Base-by-base conservation (phyloP, 2,797 vertebrate species). In the Cossypha dichroa region DNA sequence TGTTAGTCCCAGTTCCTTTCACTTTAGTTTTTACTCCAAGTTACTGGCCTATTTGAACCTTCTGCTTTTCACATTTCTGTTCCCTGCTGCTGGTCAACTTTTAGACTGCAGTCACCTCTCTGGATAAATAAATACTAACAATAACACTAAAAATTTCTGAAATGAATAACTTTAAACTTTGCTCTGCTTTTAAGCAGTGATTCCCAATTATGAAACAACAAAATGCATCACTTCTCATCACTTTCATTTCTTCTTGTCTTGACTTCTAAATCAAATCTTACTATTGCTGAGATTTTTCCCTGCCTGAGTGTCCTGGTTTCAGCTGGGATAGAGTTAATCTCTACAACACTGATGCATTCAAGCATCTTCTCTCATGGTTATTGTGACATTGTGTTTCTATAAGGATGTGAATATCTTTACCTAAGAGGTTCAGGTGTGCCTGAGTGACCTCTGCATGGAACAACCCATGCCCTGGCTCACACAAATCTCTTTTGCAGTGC, bases 291-390 rank as follows among this genome's bases (percentile, higher is more conserved):
- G 23, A 36, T 38, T 85, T 76, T 31, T 56, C 29, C 11, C 23
- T 48, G 21, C 28, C 20, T 34, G 31, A 59, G 25, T 23, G 10
- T 46, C 40, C 34, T 55, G 6, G 13, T 88, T 81, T 68, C 46
- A 48, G 21, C 17, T 60, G 34, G 14, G 5, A 34, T 5, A 40
- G 38, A 59, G 29, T 15, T 54, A 36, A 68, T 60, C 9, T 74
- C 62, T 74, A 20, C 48, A 55, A 23, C 31, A 41, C 22, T 41
- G 46, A 60, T 33, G 11, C 26, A 13, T 23, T 83, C n/a, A 49
- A 45, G 26, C 5, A 45, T 5, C 21, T 82, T 56, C 11, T 36
- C 5, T 51, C 0, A 0, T 17, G 40, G 9, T 56, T 21, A 29
- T 2, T 20, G n/a, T 45, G 17, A 54, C 22, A 11, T 7, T 88